Conservation (phyloP, 1,140 invertebrate species). For the Acromyrmex echinatior region DNA sequence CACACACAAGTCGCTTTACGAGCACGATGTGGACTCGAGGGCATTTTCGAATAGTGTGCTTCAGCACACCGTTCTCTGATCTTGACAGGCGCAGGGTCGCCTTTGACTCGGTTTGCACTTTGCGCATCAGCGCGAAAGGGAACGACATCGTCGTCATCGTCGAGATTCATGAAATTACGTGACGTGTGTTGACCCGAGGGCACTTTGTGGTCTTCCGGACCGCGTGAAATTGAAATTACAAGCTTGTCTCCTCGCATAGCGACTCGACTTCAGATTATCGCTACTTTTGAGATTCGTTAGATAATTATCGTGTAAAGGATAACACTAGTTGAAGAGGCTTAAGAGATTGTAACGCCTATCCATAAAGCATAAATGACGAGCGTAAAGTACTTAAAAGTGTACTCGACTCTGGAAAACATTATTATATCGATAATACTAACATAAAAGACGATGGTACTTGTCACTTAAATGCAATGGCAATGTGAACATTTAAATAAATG, state of each 20-base stretch:
- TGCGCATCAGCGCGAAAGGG: conserved; percentile 59
- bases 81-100: conserved; percentile 49
- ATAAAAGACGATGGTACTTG: not conserved
- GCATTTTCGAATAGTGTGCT: conserved; percentile 43
- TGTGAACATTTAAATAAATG: not conserved
- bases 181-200: conserved; percentile 73
- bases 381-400: not conserved
- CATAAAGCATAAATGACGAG: not conserved
- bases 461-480: not conserved
- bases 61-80: conserved; percentile 39
- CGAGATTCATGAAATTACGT: conserved; percentile 72
- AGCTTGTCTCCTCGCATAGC: conserved; percentile 44
- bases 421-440: not conserved
- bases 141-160: conserved; percentile 48
- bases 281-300: not conserved
- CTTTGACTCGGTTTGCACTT: conserved; percentile 73
- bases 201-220: conserved; percentile 63
- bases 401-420: not conserved
- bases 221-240: conserved; percentile 80
- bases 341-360: not conserved
- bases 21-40: conserved; percentile 41
- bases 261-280: not conserved
- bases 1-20: conserved; percentile 45
- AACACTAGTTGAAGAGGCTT: not conserved
- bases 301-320: conserved; percentile 15